Evolutionary conservation across 2,888 invertebrate genomes (phyloP), one percentile per base, ranked within the genome.

Genomic region (Asteroscopus sphinx): DNA sequence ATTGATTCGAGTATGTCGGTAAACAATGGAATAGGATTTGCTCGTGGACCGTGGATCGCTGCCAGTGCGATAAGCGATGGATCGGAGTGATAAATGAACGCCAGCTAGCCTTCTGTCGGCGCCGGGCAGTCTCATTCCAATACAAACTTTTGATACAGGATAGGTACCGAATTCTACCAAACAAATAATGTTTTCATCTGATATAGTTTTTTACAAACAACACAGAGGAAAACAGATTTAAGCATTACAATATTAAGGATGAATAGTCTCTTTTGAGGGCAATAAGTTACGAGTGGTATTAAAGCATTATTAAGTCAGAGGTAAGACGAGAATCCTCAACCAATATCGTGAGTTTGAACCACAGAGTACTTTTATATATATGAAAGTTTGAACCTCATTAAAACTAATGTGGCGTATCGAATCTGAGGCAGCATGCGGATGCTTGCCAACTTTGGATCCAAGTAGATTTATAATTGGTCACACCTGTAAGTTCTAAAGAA

Each of bases 91-190:
- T 84, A 83, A 87, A 87, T 86, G 79, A 57, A 63, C 51, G 56
- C 57, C 54, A 53, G 68, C 56, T 66, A 60, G 57, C 71, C 70
- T 59, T 63, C 72, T 63, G 69, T 55, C 64, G 87, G 85, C 87
- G 89, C 86, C 89, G 78, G 70, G 73, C 86, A 15, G 88, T 88
- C 89, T 88, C 79, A 59, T 62, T 60, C 48, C 55, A 47, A 62
- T 40, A 28, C n/a, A 37, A 48, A 37, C 58, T 60, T 59, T 44
- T 35, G 17, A 54, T 70, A 51, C 41, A 45, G 11, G 42, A 56
- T 39, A n/a, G n/a, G n/a, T n/a, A 53, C 30, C 26, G 35, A 53
- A 54, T 54, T 52, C 46, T 15, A 45, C 28, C 13, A 35, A 44
- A 48, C 21, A n/a, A 15, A 17, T 42, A 37, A 28, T 45, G 35